These are phyloP conservation scores for Dynastes hyllus DNA, from an alignment of 2,888 invertebrate genomes.

Conservation along the genomic window DNA sequence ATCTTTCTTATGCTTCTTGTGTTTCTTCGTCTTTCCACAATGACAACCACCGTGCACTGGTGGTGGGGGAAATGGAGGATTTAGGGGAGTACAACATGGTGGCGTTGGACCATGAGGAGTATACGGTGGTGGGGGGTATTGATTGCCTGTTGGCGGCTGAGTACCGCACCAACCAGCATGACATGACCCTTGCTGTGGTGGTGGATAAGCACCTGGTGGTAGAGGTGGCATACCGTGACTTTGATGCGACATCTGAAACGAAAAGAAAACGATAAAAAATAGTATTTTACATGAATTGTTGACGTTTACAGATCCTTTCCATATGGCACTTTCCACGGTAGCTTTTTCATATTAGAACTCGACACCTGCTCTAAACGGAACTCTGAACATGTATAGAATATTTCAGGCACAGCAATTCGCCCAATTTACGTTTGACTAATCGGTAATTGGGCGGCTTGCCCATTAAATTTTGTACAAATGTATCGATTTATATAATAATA, in stretches of 20 bases:
- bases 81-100: not conserved
- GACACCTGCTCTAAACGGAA: no score
- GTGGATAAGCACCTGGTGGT: slow-evolving; percentile 38
- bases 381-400: no score
- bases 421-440: no score
- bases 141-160: not conserved
- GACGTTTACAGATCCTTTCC: no score
- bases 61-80: not conserved
- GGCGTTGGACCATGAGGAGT: not conserved
- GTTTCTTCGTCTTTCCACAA: not conserved
- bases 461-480: no score
- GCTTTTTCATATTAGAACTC: no score
- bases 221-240: slow-evolving; percentile 44
- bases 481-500: no score
- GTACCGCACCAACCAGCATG: not conserved
- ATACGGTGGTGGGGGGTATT: slow-evolving; percentile 23
- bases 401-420: no score
- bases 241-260: slow-evolving; percentile 1
- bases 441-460: no score
- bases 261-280: not conserved
- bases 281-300: no score
- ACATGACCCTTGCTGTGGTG: not conserved
- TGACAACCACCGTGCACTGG: not conserved
- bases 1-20: slow-evolving; percentile 4
- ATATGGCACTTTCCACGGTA: no score